Evolutionary conservation across 2,888 invertebrate genomes (phyloP), one percentile per base, ranked within the genome.

Genomic region (Drosophila emarginata): DNA sequence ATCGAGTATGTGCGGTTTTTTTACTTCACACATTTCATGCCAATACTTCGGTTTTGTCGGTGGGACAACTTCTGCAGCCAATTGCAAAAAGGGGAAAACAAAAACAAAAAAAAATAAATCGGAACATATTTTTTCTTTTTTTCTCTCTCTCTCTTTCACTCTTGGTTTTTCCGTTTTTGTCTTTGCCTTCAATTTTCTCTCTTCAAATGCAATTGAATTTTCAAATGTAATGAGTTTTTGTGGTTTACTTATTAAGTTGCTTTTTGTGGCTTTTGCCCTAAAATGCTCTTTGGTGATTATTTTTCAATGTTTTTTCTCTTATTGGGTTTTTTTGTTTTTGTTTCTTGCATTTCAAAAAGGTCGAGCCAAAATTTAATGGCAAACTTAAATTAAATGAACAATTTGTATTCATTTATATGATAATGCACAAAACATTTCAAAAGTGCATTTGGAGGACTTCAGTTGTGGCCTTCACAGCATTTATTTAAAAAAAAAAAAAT

Each of bases 181-280:
- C 11, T 32, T 11, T 32, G 9, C 32, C 36, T 15, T 36, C 14
- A 4, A 7, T 32, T 18, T 3, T 58, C 39, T 37, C 45, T 63
- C 57, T 52, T 37, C 59, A 62, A 63, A 57, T 76, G 68, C 64
- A 74, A 83, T 81, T 57, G 60, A 74, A 80, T 84, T 74, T 65
- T 63, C 36, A 26, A 58, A 21, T 62, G 64, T 74, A 84, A 84
- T 87, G 81, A 87, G 70, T 76, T 79, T 81, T 66, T 65, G 81
- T 64, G 74, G 77, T 15, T 51, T 57, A 61, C 54, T 68, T 71
- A 68, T 64, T 67, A 67, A 69, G 62, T 58, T 36, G 65, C 64
- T 66, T 73, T 69, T 79, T 69, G 68, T 61, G 54, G 37, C 45
- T 23, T 45, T 45, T 37, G 45, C 45, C 21, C 14, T 14, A 12